Evolutionary conservation across 1,140 invertebrate species (phyloP).

Genomic region (Drosophila repletoides): DNA sequence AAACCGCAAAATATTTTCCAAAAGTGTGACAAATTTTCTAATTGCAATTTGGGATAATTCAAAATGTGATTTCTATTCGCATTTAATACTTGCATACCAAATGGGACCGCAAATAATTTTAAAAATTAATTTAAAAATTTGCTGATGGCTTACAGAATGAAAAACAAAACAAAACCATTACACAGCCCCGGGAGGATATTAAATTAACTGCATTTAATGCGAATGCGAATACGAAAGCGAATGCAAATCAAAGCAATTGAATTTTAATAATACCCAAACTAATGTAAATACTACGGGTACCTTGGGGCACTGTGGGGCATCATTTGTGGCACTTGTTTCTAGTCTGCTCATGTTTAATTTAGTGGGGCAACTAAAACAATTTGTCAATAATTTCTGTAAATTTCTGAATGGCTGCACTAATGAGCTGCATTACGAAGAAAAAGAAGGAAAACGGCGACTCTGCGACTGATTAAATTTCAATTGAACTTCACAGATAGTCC

Average conservation of each 20-base stretch:
- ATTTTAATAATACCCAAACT: constrained; percentile 29
- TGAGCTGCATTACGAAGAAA: constrained; percentile 58
- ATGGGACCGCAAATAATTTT: constrained; percentile 20
- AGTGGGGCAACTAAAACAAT: constrained; percentile 35
- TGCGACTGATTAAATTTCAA: constrained; percentile 63
- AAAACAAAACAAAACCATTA: neutral
- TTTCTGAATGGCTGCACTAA: constrained; percentile 57
- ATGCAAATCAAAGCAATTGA: constrained; percentile 16
- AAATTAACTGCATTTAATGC: constrained; percentile 42
- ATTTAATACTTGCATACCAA: neutral
- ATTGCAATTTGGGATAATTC: constrained; percentile 18
- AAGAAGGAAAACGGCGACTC: neutral
- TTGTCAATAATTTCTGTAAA: constrained; percentile 38
- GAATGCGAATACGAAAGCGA: neutral
- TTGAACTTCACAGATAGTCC: constrained; percentile 42
- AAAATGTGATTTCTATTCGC: constrained; percentile 1
- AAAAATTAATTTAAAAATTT: constrained; percentile 28
- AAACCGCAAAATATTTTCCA: constrained; percentile 14
- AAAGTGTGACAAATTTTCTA: neutral
- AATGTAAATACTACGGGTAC: neutral
- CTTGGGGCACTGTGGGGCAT: constrained; percentile 1
- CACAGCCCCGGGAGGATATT: constrained; percentile 11
- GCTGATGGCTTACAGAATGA: neutral
- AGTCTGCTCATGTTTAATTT: constrained; percentile 36
- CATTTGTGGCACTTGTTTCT: constrained; percentile 19